Evolutionary conservation across 2,113 vertebrate species (phyloP).

Genomic region (Arothron firmamentum): DNA sequence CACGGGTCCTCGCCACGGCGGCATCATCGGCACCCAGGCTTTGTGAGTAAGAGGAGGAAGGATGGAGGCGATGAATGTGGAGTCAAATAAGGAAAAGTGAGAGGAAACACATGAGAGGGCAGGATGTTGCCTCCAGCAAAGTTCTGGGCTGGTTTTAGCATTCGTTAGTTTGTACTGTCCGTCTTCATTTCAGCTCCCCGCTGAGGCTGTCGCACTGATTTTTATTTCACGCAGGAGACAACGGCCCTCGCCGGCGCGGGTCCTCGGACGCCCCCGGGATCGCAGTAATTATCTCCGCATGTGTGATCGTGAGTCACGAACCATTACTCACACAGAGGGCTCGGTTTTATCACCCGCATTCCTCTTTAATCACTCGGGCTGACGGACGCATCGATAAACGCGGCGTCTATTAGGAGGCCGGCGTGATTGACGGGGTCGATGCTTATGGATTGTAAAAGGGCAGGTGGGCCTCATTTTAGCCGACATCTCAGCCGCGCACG

Average conservation of each 20-base stretch:
- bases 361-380: slow-evolving; percentile 4
- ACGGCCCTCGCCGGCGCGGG: slow-evolving; percentile 20
- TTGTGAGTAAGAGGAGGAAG: slow-evolving; percentile 25
- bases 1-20: slow-evolving; percentile 21
- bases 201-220: slow-evolving; percentile 41
- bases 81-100: slow-evolving; percentile 36
- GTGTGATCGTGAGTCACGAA: slow-evolving; percentile 48
- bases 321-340: slow-evolving; percentile 33
- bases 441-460: slow-evolving; percentile 57
- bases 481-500: not conserved
- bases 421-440: slow-evolving; percentile 52
- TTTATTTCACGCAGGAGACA: slow-evolving; percentile 34
- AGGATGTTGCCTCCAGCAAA: slow-evolving; percentile 33
- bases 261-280: slow-evolving; percentile 25
- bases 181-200: slow-evolving; percentile 30
- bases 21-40: slow-evolving; percentile 33
- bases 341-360: slow-evolving; percentile 24
- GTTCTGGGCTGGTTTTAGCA: slow-evolving; percentile 43
- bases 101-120: slow-evolving; percentile 36
- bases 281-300: slow-evolving; percentile 56
- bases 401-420: slow-evolving; percentile 40
- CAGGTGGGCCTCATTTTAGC: slow-evolving; percentile 35
- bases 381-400: slow-evolving; percentile 35
- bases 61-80: slow-evolving; percentile 15
- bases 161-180: slow-evolving; percentile 46